phyloP scores from a whole-genome alignment of 2,797 vertebrate genomes.

The Squalus acanthias region DNA sequence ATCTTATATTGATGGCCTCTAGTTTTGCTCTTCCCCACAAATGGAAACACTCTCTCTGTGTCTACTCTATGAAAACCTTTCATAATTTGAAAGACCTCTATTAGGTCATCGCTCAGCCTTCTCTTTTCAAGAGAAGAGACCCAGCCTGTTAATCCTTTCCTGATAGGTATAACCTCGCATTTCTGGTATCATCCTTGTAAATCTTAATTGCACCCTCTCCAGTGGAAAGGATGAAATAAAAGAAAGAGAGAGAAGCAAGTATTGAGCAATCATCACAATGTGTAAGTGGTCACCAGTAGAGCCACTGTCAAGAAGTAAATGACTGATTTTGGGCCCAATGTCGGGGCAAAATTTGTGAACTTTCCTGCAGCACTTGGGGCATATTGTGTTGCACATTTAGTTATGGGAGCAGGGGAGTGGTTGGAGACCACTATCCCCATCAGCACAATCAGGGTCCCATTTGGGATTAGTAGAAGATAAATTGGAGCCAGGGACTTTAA shows the following conservation, averaged over 20 bases:
- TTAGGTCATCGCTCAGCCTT: not conserved
- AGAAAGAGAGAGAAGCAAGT: not conserved
- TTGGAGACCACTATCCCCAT: too few relatives aligned
- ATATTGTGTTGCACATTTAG: not conserved
- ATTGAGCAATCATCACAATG: not conserved
- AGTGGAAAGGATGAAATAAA: not conserved
- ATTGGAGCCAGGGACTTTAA: not conserved
- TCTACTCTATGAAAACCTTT: too few relatives aligned
- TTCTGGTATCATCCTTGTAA: too few relatives aligned
- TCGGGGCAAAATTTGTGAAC: not conserved
- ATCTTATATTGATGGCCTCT: not conserved
- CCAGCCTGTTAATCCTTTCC: not conserved
- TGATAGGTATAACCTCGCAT: not conserved
- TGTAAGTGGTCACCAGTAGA: not conserved
- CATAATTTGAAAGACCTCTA: not conserved
- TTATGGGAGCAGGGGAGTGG: not conserved
- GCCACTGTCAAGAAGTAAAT: not conserved
- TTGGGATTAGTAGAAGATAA: not conserved
- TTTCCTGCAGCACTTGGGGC: not conserved
- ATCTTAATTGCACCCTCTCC: not conserved
- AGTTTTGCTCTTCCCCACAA: not conserved
- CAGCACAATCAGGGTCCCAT: not conserved
- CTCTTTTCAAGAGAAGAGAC: not conserved
- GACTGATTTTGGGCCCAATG: not conserved
- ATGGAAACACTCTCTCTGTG: not conserved